phyloP scores from a whole-genome alignment of 2,113 vertebrate genomes.

The Amblyornis subalaris region DNA sequence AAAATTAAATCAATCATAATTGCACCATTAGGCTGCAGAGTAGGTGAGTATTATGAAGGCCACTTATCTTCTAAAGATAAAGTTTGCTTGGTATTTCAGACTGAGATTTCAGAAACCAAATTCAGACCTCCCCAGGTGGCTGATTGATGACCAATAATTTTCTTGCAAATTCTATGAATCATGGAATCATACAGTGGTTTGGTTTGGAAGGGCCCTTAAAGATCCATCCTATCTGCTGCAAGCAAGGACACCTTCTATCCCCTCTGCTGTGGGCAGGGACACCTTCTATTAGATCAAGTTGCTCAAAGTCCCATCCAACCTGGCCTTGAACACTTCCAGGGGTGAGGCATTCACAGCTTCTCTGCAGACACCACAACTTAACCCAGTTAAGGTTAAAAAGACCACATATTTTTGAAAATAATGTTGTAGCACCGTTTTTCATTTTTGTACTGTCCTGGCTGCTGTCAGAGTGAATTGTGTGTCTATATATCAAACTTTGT shows the following conservation, averaged over 20 bases:
- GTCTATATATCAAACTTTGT: not conserved
- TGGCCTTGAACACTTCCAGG: not conserved
- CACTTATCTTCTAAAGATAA: not conserved
- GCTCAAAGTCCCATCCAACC: fast-evolving
- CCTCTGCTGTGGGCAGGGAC: too few species aligned
- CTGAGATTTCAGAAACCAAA: not conserved
- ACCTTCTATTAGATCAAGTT: not conserved
- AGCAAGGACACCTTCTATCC: too few species aligned
- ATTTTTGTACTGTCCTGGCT: not conserved
- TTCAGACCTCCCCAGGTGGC: not conserved
- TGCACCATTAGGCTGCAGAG: not conserved
- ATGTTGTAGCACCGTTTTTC: not conserved
- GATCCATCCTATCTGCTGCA: not conserved
- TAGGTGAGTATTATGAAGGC: not conserved
- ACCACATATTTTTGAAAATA: not conserved
- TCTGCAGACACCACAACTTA: not conserved
- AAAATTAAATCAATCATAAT: slow-evolving; percentile 37
- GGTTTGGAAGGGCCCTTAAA: not conserved
- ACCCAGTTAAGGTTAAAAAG: not conserved
- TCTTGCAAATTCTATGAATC: not conserved
- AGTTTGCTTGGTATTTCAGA: not conserved
- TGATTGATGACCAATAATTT: not conserved
- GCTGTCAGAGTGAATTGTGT: not conserved
- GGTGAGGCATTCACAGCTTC: not conserved
- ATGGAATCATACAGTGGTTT: not conserved